Base-by-base conservation (phyloP, 2,113 vertebrate genomes). In the Poicephalus gulielmi region DNA sequence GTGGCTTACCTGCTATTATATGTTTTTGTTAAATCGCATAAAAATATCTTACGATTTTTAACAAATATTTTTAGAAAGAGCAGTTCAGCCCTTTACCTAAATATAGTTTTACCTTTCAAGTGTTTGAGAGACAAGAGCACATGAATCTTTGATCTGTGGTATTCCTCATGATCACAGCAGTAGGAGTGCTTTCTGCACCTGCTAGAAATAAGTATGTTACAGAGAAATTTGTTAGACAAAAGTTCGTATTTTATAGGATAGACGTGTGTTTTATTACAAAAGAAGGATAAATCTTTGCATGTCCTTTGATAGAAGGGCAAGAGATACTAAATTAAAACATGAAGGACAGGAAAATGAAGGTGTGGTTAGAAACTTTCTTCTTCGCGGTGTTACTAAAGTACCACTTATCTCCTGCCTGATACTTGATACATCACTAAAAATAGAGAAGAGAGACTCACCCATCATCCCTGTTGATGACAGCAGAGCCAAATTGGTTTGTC, bases 381-480 rank as follows among this genome's bases (percentile, higher is more conserved):
- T 74, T 5, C 2, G 5, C n/a, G 2, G 10, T 37, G 35, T 37
- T 25, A 39, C 70, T 80, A 33, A 86, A 82, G 67, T 59, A 85
- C 46, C 33, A 33, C 16, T 64, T 78, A 30, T 5, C 39, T 91
- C 46, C 35, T 78, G 82, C 77, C 83, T 90, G 87, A 53, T 63
- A 43, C 90, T 68, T 66, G 84, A 70, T 90, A 31, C 11, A 11
- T 86, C 79, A 41, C 83, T 96, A 83, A 97, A 95, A 95, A 90
- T 95, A 93, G 66, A 69, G 67, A 49, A 81, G 66, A 53, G 77
- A 57, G 44, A 10, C 80, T 83, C 59, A 84, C 68, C 66, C 78
- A 7, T 85, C 4, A 1, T 86, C 77, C 66, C 14, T 91, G 35
- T 76, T 49, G 74, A 79, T 82, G 87, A 79, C 91, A 83, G 64